phyloP scores from a whole-genome alignment of 1,140 invertebrate species.

The Cydia splendana region DNA sequence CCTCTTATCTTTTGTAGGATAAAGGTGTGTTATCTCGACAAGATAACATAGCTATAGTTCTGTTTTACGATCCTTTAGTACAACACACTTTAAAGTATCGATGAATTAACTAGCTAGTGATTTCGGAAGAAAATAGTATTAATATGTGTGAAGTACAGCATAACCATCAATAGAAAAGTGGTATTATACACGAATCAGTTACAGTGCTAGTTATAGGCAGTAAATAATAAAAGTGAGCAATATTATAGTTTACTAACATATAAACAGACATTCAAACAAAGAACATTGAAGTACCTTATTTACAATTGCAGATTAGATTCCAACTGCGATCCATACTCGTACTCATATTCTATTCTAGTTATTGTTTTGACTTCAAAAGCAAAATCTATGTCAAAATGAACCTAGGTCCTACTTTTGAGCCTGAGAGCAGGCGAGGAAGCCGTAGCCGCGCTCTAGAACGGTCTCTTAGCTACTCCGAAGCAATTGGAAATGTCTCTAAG shows the following conservation, averaged over 20 bases:
- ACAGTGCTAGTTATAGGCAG: neutral
- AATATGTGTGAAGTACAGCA: neutral
- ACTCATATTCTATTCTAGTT: too few species aligned
- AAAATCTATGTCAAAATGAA: slow-evolving; percentile 17
- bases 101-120: slow-evolving; percentile 9
- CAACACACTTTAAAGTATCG: slow-evolving; percentile 8
- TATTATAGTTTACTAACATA: neutral
- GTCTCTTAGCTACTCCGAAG: slow-evolving; percentile 72
- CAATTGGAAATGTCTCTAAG: slow-evolving; percentile 62
- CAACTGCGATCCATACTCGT: neutral
- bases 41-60: slow-evolving; percentile 51
- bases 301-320: neutral
- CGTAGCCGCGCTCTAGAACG: slow-evolving; percentile 60
- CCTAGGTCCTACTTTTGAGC: slow-evolving; percentile 43
- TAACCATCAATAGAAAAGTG: neutral
- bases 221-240: neutral
- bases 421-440: slow-evolving; percentile 60
- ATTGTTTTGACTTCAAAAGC: neutral
- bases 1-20: slow-evolving; percentile 62
- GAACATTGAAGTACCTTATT: neutral
- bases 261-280: slow-evolving; percentile 2
- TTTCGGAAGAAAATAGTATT: neutral
- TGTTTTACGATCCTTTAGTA: slow-evolving; percentile 27
- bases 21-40: slow-evolving; percentile 60
- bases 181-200: neutral